phyloP scores from a whole-genome alignment of 1,140 invertebrate genomes.

The Megathymus violae region DNA sequence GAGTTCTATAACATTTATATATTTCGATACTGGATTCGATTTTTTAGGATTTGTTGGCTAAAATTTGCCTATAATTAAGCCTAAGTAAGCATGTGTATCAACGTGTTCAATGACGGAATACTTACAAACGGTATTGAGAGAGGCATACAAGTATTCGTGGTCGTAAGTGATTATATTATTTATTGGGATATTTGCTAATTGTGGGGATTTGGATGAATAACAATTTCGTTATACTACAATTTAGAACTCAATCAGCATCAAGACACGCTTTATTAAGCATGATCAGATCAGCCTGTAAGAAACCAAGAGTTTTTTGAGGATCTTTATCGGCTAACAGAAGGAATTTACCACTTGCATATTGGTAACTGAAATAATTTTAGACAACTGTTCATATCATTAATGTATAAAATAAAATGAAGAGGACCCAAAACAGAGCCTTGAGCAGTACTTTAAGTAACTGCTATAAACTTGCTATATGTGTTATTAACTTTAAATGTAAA shows the following conservation, averaged over 20 bases:
- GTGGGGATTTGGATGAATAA: slow-evolving; percentile 38
- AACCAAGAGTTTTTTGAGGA: slow-evolving; percentile 9
- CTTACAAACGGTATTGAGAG: slow-evolving; percentile 1
- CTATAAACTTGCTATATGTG: slow-evolving; percentile 16
- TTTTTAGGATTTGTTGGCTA: no score
- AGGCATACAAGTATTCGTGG: slow-evolving; percentile 33
- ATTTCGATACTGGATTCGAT: no score
- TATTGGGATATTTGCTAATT: slow-evolving; percentile 10
- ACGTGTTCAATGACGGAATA: slow-evolving; percentile 27
- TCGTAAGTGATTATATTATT: slow-evolving; percentile 27
- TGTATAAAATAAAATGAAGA: slow-evolving; percentile 36
- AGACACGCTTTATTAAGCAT: slow-evolving; percentile 34
- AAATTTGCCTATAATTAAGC: slow-evolving; percentile 40
- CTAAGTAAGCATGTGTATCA: slow-evolving; percentile 36
- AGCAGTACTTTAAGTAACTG: slow-evolving; percentile 29
- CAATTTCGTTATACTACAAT: slow-evolving; percentile 38
- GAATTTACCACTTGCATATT: slow-evolving; percentile 50
- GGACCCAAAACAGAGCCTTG: slow-evolving; percentile 45
- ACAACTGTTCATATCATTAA: slow-evolving; percentile 42
- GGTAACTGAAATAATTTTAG: slow-evolving; percentile 35
- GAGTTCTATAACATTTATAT: no score
- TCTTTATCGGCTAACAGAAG: slow-evolving; percentile 35
- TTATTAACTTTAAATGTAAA: slow-evolving; percentile 34
- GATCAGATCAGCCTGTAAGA: slow-evolving; percentile 38
- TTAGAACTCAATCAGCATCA: slow-evolving; percentile 34